Conservation (phyloP, 2,113 vertebrate genomes). For the Thamnaconus septentrionalis region DNA sequence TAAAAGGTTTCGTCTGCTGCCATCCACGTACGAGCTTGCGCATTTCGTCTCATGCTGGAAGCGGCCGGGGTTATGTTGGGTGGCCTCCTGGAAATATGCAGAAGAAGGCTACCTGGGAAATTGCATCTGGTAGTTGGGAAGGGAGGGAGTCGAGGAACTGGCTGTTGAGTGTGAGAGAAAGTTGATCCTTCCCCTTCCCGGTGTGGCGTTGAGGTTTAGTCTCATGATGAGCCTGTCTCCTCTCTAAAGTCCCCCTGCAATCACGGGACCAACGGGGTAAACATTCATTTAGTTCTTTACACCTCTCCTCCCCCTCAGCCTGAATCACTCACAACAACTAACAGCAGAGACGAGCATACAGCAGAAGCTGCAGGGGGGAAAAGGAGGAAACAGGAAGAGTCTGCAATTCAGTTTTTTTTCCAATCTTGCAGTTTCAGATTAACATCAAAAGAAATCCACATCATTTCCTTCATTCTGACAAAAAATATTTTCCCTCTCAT, state of each 20-base stretch:
- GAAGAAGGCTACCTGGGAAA: too few species aligned
- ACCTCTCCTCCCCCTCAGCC: constrained; percentile 41
- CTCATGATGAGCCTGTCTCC: constrained; percentile 58
- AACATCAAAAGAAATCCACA: constrained; percentile 38
- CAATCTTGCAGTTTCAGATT: constrained; percentile 33
- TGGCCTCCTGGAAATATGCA: too few species aligned
- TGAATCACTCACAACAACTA: constrained; percentile 49
- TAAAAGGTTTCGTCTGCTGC: constrained; percentile 24
- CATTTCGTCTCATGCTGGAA: constrained; percentile 42
- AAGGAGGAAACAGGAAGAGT: too few species aligned
- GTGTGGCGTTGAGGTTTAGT: constrained; percentile 59
- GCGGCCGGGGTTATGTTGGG: constrained; percentile 5
- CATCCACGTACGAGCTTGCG: constrained; percentile 28
- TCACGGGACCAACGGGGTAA: constrained; percentile 53
- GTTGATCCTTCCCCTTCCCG: constrained; percentile 42
- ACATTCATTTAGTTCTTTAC: constrained; percentile 58
- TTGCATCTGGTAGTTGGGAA: too few species aligned
- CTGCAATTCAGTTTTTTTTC: background rate
- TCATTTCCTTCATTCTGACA: constrained; percentile 43
- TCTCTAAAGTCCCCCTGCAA: constrained; percentile 56
- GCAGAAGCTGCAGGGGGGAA: too few species aligned
- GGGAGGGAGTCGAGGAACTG: background rate
- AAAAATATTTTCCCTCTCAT: constrained; percentile 34
- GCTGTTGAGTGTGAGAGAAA: constrained; percentile 37
- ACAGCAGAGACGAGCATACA: too few species aligned